A percentile compares a stretch with the other conserved stretches of the same genome.
phyloP scores from a whole-genome alignment of 2,888 invertebrate genomes.

The Ophion costatus region DNA sequence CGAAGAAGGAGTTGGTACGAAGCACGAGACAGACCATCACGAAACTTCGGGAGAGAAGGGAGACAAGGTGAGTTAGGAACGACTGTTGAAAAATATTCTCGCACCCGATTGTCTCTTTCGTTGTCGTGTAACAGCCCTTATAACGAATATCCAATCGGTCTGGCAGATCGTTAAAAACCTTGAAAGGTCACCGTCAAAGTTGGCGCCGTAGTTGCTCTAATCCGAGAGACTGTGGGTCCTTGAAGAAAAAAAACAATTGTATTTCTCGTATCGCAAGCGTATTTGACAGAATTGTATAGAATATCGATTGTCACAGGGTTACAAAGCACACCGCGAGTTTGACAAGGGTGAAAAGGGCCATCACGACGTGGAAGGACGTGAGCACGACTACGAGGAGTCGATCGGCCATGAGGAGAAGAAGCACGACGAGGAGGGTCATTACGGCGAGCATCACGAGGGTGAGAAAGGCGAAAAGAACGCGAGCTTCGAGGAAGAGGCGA shows the following conservation, averaged over 20 bases:
- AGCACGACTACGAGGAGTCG: constrained; percentile 87
- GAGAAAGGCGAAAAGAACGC: constrained; percentile 88
- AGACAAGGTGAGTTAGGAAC: constrained; percentile 72
- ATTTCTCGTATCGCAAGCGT: no score
- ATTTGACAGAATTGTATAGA: no score
- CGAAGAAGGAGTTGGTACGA: constrained; percentile 71
- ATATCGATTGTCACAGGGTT: constrained; percentile 70
- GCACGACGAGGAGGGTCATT: constrained; percentile 87
- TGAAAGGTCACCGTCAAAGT: no score
- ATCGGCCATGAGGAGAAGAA: constrained; percentile 87
- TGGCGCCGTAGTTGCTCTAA: no score
- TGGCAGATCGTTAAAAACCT: no score
- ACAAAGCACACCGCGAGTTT: constrained; percentile 86
- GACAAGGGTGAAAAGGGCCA: constrained; percentile 88
- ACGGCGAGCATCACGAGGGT: constrained; percentile 87
- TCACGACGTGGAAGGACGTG: constrained; percentile 88
- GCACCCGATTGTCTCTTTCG: no score
- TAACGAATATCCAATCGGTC: no score
- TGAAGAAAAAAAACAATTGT: no score
- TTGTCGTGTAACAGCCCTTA: no score
- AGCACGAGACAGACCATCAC: constrained; percentile 73
- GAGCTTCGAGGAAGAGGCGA: constrained; percentile 87
- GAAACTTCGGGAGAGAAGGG: constrained; percentile 70
- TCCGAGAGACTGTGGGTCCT: no score
- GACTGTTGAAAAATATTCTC: background rate